phyloP scores from a whole-genome alignment of 2,888 invertebrate species.

The Phasia obesa region DNA sequence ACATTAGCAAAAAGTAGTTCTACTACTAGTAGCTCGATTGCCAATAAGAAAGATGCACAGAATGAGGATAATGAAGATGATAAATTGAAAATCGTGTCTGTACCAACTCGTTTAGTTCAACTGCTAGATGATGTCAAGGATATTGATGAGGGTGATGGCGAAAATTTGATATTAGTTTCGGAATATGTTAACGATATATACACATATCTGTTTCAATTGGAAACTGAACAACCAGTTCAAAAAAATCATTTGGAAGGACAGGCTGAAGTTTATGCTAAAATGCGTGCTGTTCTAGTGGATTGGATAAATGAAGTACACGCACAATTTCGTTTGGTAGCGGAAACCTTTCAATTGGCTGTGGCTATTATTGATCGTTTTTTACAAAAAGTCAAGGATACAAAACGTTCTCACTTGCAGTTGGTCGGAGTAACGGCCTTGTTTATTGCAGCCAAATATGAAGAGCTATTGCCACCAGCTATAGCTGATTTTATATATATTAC shows the following conservation, averaged over 20 bases:
- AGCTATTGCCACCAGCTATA: constrained; percentile 94
- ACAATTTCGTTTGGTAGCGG: constrained; percentile 92
- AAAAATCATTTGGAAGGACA: constrained; percentile 87
- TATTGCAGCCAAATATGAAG: constrained; percentile 97
- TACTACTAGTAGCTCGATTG: constrained; percentile 11
- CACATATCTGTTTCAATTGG: constrained; percentile 89
- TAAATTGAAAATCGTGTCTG: constrained; percentile 70
- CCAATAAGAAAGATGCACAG: constrained; percentile 32
- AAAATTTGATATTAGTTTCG: constrained; percentile 90
- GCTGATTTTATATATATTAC: constrained; percentile 95
- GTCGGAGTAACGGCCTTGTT: constrained; percentile 95
- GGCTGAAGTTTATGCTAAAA: constrained; percentile 88
- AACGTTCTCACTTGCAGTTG: constrained; percentile 90
- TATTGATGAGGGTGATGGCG: constrained; percentile 89
- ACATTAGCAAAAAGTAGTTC: constrained; percentile 40
- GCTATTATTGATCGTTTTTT: constrained; percentile 95
- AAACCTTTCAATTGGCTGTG: constrained; percentile 94
- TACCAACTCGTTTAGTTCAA: constrained; percentile 75
- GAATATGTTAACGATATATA: constrained; percentile 96
- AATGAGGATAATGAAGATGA: constrained; percentile 21
- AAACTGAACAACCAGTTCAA: constrained; percentile 86
- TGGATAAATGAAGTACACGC: constrained; percentile 97
- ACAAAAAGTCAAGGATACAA: constrained; percentile 84
- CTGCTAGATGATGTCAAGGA: constrained; percentile 84
- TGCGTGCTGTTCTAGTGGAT: constrained; percentile 94